These are phyloP conservation scores for Meteorus sp. DNA, from an alignment of 1,140 invertebrate genomes.

Conservation along the genomic window DNA sequence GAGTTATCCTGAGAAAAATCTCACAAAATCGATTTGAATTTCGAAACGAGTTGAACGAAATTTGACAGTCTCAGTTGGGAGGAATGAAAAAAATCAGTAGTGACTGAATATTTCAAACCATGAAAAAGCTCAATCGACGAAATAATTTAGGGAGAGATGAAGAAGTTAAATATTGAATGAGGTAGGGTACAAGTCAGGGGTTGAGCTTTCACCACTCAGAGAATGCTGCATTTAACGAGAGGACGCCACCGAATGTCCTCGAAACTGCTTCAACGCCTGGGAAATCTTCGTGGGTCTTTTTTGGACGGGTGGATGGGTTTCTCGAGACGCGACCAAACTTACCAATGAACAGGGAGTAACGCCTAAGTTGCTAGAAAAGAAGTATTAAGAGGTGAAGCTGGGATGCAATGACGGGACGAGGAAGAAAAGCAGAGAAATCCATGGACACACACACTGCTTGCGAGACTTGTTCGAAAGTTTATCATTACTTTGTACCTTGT, in stretches of 20 bases:
- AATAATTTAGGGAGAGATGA: background rate
- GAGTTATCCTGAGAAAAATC: background rate
- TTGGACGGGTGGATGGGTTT: constrained; percentile 18
- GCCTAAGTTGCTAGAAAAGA: constrained; percentile 21
- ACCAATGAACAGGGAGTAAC: constrained; percentile 19
- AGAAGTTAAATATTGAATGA: background rate
- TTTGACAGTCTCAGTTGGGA: no score
- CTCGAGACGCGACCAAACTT: constrained; percentile 23
- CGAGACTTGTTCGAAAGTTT: constrained; percentile 46
- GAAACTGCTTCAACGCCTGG: background rate
- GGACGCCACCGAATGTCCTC: background rate
- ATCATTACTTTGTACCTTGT: constrained; percentile 45
- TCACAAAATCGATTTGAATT: background rate
- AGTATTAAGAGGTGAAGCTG: constrained; percentile 22
- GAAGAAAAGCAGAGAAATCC: constrained; percentile 1
- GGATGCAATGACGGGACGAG: background rate
- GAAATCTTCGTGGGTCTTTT: constrained; percentile 3
- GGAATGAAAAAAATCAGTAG: no score
- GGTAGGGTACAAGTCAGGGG: background rate
- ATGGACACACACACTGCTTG: constrained; percentile 27
- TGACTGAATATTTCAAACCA: no score
- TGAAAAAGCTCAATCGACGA: background rate
- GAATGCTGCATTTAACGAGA: background rate
- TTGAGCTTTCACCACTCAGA: background rate
- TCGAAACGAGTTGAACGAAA: no score